These are phyloP conservation scores for Monopterus albus DNA, from an alignment of 2,113 vertebrate species.

Conservation along the genomic window DNA sequence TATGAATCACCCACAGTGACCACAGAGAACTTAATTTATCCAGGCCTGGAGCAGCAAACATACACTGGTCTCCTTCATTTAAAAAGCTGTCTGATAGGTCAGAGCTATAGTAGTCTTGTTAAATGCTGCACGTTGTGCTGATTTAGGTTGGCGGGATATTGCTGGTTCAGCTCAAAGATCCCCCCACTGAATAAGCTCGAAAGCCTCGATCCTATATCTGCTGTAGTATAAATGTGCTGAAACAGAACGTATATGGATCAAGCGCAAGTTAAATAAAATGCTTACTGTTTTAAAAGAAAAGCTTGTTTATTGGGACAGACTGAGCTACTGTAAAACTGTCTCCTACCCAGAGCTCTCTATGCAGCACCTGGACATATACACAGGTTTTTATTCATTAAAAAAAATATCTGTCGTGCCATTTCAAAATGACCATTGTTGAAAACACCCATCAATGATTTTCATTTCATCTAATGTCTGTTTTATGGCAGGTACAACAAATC, in stretches of 20 bases:
- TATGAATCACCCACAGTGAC: slow-evolving; percentile 41
- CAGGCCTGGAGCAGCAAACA: slow-evolving; percentile 25
- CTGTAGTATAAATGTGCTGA: slow-evolving; percentile 60
- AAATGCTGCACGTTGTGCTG: slow-evolving; percentile 50
- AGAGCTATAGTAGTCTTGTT: slow-evolving; percentile 33
- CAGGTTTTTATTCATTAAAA: slow-evolving; percentile 45
- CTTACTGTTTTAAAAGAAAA: slow-evolving; percentile 19
- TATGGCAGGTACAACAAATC: slow-evolving; percentile 25
- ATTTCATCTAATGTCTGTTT: slow-evolving; percentile 37
- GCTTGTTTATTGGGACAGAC: slow-evolving; percentile 8
- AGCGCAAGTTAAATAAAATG: slow-evolving; percentile 46
- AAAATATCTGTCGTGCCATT: slow-evolving; percentile 5
- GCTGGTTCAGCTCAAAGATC: slow-evolving; percentile 59
- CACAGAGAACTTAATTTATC: slow-evolving; percentile 55
- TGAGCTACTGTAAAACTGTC: background rate
- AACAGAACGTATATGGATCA: slow-evolving; percentile 41
- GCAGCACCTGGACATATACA: too few relatives aligned
- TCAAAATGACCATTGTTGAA: slow-evolving; percentile 15
- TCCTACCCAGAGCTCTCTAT: background rate
- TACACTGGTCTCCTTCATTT: slow-evolving; percentile 46
- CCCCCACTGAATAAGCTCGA: slow-evolving; percentile 26
- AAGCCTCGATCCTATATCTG: slow-evolving; percentile 41
- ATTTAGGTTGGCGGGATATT: slow-evolving; percentile 51
- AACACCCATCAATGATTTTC: slow-evolving; percentile 41
- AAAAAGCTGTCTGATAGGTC: slow-evolving; percentile 38